phyloP scores from a whole-genome alignment of 2,113 vertebrate species.

The Holacanthus passer region DNA sequence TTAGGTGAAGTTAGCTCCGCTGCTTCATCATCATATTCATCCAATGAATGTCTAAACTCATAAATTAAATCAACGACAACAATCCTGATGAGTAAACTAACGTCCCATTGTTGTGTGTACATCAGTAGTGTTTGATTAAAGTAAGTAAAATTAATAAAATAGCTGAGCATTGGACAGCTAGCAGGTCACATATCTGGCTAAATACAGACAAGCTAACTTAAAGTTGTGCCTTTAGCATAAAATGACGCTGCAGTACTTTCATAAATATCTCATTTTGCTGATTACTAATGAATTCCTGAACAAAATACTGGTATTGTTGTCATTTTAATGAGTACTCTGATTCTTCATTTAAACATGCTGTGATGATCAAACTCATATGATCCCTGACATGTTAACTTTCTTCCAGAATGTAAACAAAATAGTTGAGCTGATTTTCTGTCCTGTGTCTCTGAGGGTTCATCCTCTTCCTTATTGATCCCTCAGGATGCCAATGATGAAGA shows the following conservation, averaged over 20 bases:
- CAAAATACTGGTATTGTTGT: not conserved
- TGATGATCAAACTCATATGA: fast-evolving
- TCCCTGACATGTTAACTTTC: no score
- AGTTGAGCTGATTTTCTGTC: not conserved
- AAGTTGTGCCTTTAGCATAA: not conserved
- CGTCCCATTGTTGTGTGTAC: no score
- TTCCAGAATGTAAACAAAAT: not conserved
- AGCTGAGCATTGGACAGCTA: not conserved
- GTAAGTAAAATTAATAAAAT: not conserved
- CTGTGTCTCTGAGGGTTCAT: not conserved
- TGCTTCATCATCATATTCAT: not conserved
- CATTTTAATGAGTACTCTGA: fast-evolving
- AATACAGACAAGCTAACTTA: not conserved
- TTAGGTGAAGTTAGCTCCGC: not conserved
- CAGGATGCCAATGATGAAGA: slow-evolving; percentile 93
- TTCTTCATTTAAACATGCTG: not conserved
- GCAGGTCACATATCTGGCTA: not conserved
- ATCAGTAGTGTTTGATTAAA: not conserved
- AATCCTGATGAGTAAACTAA: not conserved
- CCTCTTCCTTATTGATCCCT: slow-evolving; percentile 48
- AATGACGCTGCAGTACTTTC: not conserved
- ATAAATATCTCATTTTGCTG: not conserved
- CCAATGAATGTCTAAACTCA: fast-evolving
- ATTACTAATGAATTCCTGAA: not conserved
- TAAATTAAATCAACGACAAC: no score